Conservation (phyloP, 53 echinoderm and acorn worm species). For the Mesocentrotus franciscanus region DNA sequence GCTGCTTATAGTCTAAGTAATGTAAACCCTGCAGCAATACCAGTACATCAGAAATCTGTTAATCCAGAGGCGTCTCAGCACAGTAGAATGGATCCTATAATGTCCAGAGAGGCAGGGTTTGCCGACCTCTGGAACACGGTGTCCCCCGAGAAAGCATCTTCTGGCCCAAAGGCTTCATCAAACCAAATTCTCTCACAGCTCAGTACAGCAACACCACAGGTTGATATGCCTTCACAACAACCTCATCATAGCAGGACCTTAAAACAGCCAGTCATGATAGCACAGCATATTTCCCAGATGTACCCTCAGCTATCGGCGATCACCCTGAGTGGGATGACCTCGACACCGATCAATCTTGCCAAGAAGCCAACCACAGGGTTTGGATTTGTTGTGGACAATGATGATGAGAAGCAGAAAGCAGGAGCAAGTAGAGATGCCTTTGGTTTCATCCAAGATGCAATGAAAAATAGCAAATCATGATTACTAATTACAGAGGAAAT, state of each 20-base stretch:
- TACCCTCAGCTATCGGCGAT: conserved; percentile 75
- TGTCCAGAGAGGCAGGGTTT: too few relatives aligned
- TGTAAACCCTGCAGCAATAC: too few relatives aligned
- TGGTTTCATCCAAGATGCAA: conserved; percentile 92
- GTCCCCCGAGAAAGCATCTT: not conserved
- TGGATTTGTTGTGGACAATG: conserved; percentile 71
- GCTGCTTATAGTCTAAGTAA: too few relatives aligned
- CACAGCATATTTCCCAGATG: conserved; percentile 57
- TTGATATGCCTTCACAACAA: not conserved
- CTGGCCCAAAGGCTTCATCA: conserved; percentile 7
- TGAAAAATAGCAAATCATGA: conserved; percentile 80
- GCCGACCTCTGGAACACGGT: conserved; percentile 55
- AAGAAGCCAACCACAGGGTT: conserved; percentile 68
- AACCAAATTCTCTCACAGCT: not conserved
- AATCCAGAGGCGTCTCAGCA: too few relatives aligned
- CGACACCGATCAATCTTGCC: conserved; percentile 76
- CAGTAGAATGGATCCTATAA: too few relatives aligned
- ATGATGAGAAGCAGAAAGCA: conserved; percentile 64
- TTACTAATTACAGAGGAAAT: not conserved
- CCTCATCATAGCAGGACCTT: not conserved
- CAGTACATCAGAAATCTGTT: too few relatives aligned
- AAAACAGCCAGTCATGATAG: not conserved
- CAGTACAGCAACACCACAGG: not conserved
- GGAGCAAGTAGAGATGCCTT: conserved; percentile 72
- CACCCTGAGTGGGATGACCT: conserved; percentile 72